Base-by-base conservation (phyloP, 2,113 vertebrate species). In the Channa maculata region DNA sequence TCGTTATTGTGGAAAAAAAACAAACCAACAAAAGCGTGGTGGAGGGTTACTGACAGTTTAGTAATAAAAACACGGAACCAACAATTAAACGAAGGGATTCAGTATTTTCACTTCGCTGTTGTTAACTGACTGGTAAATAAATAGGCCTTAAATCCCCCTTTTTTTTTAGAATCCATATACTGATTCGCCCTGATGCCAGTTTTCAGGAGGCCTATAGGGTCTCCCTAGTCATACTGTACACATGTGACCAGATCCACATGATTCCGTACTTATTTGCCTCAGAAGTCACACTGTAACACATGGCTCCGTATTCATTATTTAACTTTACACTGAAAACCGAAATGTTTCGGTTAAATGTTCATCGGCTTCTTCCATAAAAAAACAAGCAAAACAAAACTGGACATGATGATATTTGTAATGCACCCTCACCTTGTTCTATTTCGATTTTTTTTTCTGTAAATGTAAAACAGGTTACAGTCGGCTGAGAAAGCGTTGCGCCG, bases 381-480 rank as follows among this genome's bases (percentile, higher is more conserved):
- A 44, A 44, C 12, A 24, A 24, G 24, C 24, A 24, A 24, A 24
- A 24, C 24, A 24, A 24, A 8, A 76, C 9, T 67, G 34, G 14
- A 41, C 3, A 24, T 13, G n/a, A 12, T 53, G n/a, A 57, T 46
- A 33, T 55, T 43, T 55, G 2, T 8, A 49, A 14, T 34, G 36
- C 15, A 10, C 37, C 12, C 5, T 39, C 12, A 37, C 13, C 6
- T 51, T 12, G 24, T 58, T 15, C 39, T 65, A 71, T 79, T 61
- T 79, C 6, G 24, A 24, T 6, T 60, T 15, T 41, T 13, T 41
- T 14, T 0, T 1, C 0, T 46, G 39, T 14, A 65, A 65, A 85
- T 80, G 71, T 54, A 77, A 59, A 83, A 51, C 71, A 49, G 67
- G 76, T 69, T 68, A 44, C 24, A 50, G 12, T 24, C 5, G 41